Evolutionary conservation across 1,140 invertebrate species (phyloP).

Genomic region (Latrodectus geometricus): DNA sequence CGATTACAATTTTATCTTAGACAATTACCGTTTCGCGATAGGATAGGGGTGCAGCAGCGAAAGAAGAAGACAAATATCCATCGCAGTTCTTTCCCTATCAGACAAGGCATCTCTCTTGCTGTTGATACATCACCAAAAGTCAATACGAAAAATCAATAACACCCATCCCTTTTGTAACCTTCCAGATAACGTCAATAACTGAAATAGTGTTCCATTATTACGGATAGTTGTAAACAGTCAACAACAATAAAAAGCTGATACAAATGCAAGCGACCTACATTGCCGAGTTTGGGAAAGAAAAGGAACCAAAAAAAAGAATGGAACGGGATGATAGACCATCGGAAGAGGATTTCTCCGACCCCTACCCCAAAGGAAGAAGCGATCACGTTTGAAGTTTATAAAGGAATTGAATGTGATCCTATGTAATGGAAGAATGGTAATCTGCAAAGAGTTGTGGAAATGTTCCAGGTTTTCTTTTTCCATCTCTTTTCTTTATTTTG

Average conservation of each 20-base stretch:
- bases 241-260: not conserved
- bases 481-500: not conserved
- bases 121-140: not conserved
- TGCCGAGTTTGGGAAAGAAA: not conserved
- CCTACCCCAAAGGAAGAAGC: too few species aligned
- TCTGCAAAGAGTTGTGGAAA: not conserved
- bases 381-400: conserved; percentile 14
- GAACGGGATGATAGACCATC: not conserved
- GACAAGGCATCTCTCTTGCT: not conserved
- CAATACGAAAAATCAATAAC: not conserved
- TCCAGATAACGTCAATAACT: not conserved
- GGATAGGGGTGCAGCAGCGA: too few species aligned
- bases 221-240: not conserved
- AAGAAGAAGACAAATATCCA: too few species aligned
- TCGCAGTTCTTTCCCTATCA: not conserved
- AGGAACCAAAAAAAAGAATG: not conserved
- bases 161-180: not conserved
- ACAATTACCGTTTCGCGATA: too few species aligned
- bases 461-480: not conserved
- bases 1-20: too few species aligned
- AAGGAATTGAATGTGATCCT: not conserved
- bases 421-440: conserved; percentile 1
- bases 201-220: not conserved
- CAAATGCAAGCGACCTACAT: not conserved
- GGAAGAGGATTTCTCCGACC: not conserved